A percentile compares a stretch with the other conserved stretches of the same genome.
Evolutionary conservation across 2,113 vertebrate species (phyloP).

Genomic region (Brachirus orientalis): DNA sequence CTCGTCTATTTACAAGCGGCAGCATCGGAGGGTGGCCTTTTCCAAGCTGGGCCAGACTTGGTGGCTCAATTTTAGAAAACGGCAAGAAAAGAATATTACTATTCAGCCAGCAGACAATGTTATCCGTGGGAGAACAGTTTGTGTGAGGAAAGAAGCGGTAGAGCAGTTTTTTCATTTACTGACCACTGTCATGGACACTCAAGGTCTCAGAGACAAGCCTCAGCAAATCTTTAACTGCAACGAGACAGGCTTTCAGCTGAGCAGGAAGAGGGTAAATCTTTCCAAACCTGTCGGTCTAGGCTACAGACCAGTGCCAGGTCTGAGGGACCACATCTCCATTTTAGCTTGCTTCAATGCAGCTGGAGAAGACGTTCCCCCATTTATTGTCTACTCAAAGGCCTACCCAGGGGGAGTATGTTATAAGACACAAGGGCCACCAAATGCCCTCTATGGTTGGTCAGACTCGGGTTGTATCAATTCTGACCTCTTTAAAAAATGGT

Average conservation of each 20-base stretch:
- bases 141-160: constrained; percentile 70
- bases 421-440: constrained; percentile 70
- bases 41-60: constrained; percentile 77
- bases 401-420: constrained; percentile 74
- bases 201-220: constrained; percentile 59
- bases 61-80: constrained; percentile 77
- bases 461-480: constrained; percentile 66
- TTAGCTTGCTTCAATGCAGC: constrained; percentile 71
- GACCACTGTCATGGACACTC: constrained; percentile 52
- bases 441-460: constrained; percentile 72
- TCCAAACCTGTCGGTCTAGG: constrained; percentile 63
- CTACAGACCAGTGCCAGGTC: constrained; percentile 51
- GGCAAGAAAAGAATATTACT: constrained; percentile 74
- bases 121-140: constrained; percentile 61
- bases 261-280: constrained; percentile 58
- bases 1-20: constrained; percentile 75
- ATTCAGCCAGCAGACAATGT: constrained; percentile 69
- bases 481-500: constrained; percentile 78
- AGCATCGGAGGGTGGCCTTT: constrained; percentile 72
- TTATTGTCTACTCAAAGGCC: constrained; percentile 73
- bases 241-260: constrained; percentile 68
- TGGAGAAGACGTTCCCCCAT: constrained; percentile 69
- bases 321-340: constrained; percentile 68
- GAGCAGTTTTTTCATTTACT: constrained; percentile 71
- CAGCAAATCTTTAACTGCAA: constrained; percentile 70